Conservation (phyloP, 2,888 invertebrate genomes). For the Agriopis leucophaearia region DNA sequence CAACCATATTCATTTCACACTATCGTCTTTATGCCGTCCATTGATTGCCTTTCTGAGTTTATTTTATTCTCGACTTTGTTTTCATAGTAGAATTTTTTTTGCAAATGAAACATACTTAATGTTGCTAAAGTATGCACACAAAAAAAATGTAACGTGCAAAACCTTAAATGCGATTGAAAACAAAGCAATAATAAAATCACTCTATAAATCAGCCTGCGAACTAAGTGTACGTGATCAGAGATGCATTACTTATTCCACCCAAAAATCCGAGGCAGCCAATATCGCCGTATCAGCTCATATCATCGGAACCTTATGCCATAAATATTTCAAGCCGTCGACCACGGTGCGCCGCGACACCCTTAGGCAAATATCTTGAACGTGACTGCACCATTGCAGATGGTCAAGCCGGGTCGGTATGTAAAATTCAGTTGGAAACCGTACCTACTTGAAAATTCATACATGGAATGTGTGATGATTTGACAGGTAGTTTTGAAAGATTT, state of each 20-base stretch:
- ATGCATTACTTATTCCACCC: background rate
- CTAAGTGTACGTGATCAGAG: background rate
- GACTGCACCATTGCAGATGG: constrained; percentile 44
- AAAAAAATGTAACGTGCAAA: too few relatives aligned
- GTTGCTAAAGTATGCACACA: too few relatives aligned
- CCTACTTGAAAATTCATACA: constrained; percentile 25
- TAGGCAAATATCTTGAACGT: constrained; percentile 41
- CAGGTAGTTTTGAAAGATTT: background rate
- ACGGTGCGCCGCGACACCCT: constrained; percentile 28
- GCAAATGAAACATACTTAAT: too few relatives aligned
- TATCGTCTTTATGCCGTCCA: too few relatives aligned
- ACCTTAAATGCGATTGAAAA: too few relatives aligned
- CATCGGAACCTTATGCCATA: constrained; percentile 32
- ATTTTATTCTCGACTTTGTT: too few relatives aligned
- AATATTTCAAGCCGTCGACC: constrained; percentile 39
- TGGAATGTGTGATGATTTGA: constrained; percentile 5
- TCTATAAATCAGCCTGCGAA: background rate
- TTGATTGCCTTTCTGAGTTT: too few relatives aligned
- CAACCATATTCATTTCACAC: too few relatives aligned
- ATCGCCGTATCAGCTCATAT: constrained; percentile 12
- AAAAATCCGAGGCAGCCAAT: constrained; percentile 2
- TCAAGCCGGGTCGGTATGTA: constrained; percentile 22
- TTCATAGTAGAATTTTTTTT: too few relatives aligned
- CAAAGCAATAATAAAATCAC: too few relatives aligned
- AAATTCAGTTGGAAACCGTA: constrained; percentile 24